Evolutionary conservation across 2,797 vertebrate species (phyloP).

Genomic region (Myotis planiceps): DNA sequence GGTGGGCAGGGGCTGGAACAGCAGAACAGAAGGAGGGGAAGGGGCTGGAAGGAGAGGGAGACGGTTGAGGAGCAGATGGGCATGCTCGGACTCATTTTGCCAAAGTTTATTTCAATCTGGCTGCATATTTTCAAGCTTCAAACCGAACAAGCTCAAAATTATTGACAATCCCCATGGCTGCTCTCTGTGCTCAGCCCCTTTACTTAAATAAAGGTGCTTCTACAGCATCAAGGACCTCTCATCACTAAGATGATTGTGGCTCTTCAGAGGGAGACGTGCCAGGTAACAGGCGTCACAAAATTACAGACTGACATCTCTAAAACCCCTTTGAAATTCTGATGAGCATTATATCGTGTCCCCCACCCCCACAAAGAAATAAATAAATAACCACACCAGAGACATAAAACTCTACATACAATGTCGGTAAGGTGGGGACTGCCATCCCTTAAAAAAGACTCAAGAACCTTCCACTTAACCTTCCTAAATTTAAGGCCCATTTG

Average conservation of each 20-base stretch:
- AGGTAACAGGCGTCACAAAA: background rate
- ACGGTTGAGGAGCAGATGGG: background rate
- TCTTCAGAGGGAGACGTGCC: background rate
- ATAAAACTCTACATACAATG: background rate
- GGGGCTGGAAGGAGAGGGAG: background rate
- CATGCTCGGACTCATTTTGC: background rate
- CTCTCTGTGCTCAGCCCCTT: background rate
- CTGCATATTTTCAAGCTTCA: slow-evolving; percentile 16
- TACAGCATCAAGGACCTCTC: slow-evolving; percentile 52
- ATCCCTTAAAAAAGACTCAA: background rate
- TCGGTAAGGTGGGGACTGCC: background rate
- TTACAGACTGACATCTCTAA: background rate
- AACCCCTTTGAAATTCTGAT: background rate
- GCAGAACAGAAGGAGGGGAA: background rate
- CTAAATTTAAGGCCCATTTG: slow-evolving; percentile 1
- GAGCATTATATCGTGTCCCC: background rate
- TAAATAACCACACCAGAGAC: background rate
- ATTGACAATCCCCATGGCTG: background rate
- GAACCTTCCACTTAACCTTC: background rate
- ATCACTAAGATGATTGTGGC: background rate
- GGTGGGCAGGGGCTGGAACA: background rate
- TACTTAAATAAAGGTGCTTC: slow-evolving; percentile 40
- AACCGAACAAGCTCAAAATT: background rate
- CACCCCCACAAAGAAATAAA: background rate
- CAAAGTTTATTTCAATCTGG: background rate